Base-by-base conservation (phyloP, 2,888 invertebrate species). In the Microplitis deprimator region DNA sequence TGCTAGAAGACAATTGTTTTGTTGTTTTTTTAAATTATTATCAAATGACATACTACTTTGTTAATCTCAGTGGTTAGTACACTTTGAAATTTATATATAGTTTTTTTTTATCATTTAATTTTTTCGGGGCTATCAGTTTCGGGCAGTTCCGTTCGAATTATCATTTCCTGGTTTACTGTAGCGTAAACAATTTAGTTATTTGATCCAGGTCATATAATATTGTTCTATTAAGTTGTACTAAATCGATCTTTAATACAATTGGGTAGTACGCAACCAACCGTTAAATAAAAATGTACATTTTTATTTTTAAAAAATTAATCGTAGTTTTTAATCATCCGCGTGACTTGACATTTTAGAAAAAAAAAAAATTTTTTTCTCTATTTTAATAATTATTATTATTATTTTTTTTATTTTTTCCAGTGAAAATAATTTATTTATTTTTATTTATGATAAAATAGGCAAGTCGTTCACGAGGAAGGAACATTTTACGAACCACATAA, bases 401-500 rank as follows among this genome's bases (percentile, higher is more conserved):
- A 29, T 29, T 29, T 29, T 20, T 29, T 29, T 29, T 29, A 29
- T 29, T 29, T 29, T 29, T 29, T 29, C 29, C 29, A 29, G 29
- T 29, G 29, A 29, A 29, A 29, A 29, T 29, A 4, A 17, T 68
- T 68, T 76, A 50, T 76, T 67, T 13, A 40, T 8, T 78, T 64
- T 60, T 13, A n/a, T 71, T 68, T 16, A 59, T 39, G 29, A 5
- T 3, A 74, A 29, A 77, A 78, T 83, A 89, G 89, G 89, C 83
- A 96, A 96, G 91, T 94, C 95, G 83, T 96, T 96, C 90, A 96
- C 96, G 79, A 92, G 96, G 89, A 96, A 96, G 91, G 96, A 96
- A 91, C 96, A 96, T 91, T 96, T 95, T 92, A 95, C 95, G 93
- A 96, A 96, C 92, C 96, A 96, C 91, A 95, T 96, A 90, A 92